phyloP scores from a whole-genome alignment of 2,888 invertebrate genomes.

The Machimus rusticus region DNA sequence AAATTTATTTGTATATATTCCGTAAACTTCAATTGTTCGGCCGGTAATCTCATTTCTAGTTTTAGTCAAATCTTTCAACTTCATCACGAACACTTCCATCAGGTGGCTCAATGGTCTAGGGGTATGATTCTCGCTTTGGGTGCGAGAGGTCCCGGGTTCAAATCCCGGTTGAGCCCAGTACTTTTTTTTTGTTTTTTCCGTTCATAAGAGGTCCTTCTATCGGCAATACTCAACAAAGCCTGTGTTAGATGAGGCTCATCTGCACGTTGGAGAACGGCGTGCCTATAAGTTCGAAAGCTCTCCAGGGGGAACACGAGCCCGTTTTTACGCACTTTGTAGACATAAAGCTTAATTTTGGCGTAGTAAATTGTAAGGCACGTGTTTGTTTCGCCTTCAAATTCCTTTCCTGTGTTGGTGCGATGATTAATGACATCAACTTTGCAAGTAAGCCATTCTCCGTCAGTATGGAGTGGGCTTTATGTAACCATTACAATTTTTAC shows the following conservation, averaged over 20 bases:
- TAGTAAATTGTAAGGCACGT: not conserved
- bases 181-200: constrained; percentile 43
- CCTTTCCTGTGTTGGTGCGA: not conserved
- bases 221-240: not conserved
- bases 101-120: constrained; percentile 49
- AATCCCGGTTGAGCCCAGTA: constrained; percentile 61
- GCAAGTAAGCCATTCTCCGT: not conserved
- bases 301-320: not conserved
- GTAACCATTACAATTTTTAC: not conserved
- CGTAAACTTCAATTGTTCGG: not conserved
- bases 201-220: not conserved
- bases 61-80: not conserved
- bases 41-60: not conserved
- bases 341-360: not conserved
- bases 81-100: not conserved
- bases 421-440: not conserved
- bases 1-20: not conserved
- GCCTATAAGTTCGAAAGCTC: not conserved
- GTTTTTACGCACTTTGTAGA: not conserved
- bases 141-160: constrained; percentile 63
- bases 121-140: constrained; percentile 63
- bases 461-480: not conserved
- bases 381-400: not conserved
- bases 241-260: not conserved
- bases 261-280: not conserved